Percentiles rank a stretch among this genome's conserved stretches.
phyloP scores from a whole-genome alignment of 2,888 invertebrate genomes.

The Stenchaetothrips biformis region DNA sequence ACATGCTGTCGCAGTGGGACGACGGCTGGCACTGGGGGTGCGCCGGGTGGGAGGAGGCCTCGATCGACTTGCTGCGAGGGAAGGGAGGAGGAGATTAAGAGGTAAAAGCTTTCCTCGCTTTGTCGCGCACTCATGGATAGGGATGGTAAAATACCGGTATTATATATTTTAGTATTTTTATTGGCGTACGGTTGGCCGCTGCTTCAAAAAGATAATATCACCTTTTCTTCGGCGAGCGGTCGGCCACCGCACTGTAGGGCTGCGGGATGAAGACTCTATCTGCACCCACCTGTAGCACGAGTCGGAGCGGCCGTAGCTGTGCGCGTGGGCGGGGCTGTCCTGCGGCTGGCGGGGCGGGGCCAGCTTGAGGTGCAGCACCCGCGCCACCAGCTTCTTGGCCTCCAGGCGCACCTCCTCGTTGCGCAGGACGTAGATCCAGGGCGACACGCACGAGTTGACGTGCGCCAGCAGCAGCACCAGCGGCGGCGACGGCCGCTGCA shows the following conservation, averaged over 20 bases:
- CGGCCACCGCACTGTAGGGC: too few species aligned
- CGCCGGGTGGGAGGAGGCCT: constrained; percentile 32
- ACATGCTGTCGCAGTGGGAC: constrained; percentile 40
- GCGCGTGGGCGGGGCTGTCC: constrained; percentile 15
- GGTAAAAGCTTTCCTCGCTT: too few species aligned
- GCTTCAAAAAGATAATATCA: too few species aligned
- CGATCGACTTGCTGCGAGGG: constrained; percentile 27
- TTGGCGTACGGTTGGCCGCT: too few species aligned
- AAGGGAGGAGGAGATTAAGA: neutral
- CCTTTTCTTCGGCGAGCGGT: too few species aligned
- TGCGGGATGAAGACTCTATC: neutral
- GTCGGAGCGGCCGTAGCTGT: constrained; percentile 21
- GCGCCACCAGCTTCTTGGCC: constrained; percentile 33
- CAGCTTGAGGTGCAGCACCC: constrained; percentile 32
- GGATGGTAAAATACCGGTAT: too few species aligned
- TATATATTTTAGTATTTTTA: too few species aligned
- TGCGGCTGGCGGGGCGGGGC: neutral
- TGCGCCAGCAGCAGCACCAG: constrained; percentile 43
- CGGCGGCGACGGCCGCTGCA: constrained; percentile 28
- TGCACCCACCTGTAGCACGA: constrained; percentile 16
- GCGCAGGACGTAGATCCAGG: constrained; percentile 52
- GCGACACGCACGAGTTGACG: constrained; percentile 39
- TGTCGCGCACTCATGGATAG: too few species aligned
- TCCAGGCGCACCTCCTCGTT: constrained; percentile 46
- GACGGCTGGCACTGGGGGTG: constrained; percentile 38